A percentile compares a stretch with the other conserved stretches of the same genome.
phyloP scores from a whole-genome alignment of 2,113 vertebrate species.

The Numenius arquata region DNA sequence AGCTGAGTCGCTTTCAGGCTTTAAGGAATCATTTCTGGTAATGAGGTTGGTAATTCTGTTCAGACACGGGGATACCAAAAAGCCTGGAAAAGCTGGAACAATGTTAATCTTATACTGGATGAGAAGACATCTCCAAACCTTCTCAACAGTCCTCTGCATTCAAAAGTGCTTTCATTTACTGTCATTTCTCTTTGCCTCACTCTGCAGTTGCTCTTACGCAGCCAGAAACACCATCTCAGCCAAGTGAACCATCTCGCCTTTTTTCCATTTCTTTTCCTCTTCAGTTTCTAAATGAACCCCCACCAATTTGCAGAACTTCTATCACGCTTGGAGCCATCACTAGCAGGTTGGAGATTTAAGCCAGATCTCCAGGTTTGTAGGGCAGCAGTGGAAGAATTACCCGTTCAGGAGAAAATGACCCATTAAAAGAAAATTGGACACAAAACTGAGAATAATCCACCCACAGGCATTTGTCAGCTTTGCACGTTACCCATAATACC shows the following conservation, averaged over 20 bases:
- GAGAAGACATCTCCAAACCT: background rate
- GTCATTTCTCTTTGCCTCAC: background rate
- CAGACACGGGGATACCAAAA: background rate
- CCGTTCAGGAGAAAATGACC: conserved; percentile 11
- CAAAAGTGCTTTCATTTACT: background rate
- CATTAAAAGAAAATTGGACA: conserved; percentile 24
- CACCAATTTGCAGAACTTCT: background rate
- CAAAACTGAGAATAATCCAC: conserved; percentile 12
- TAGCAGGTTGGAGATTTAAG: background rate
- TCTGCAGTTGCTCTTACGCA: background rate
- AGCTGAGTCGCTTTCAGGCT: background rate
- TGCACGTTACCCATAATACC: background rate
- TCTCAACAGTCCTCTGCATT: background rate
- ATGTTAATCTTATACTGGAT: background rate
- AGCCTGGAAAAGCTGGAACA: background rate
- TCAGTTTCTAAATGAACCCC: background rate
- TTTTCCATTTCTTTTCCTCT: background rate
- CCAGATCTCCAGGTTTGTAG: background rate
- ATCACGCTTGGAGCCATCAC: background rate
- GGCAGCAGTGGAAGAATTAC: background rate
- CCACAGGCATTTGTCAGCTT: background rate
- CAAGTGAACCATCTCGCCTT: background rate
- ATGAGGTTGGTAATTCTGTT: background rate
- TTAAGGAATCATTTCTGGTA: background rate
- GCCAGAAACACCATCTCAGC: background rate